These are phyloP conservation scores for Mobula birostris DNA, from an alignment of 2,113 vertebrate species.

Conservation along the genomic window DNA sequence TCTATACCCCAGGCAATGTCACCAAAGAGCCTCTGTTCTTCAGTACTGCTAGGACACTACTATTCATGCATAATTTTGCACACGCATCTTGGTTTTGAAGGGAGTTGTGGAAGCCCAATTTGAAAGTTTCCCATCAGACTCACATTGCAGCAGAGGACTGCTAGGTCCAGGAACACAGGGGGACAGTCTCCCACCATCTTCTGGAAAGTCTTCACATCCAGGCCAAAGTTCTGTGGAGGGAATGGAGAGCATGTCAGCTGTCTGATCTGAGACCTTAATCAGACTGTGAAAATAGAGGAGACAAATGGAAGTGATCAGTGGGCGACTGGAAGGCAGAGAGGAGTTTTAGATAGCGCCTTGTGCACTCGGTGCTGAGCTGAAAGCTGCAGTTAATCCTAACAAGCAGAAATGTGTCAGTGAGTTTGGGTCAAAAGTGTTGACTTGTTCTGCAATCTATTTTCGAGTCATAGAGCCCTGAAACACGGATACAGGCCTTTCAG, in stretches of 20 bases:
- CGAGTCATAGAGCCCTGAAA: too few species aligned
- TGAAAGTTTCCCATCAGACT: conserved; percentile 44
- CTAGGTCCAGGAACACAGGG: conserved; percentile 66
- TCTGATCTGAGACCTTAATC: too few species aligned
- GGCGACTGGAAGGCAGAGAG: too few species aligned
- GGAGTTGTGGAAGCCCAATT: background rate
- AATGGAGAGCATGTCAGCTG: background rate
- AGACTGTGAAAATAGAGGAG: background rate
- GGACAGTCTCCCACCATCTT: conserved; percentile 79
- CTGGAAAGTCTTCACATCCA: conserved; percentile 74
- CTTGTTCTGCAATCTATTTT: background rate
- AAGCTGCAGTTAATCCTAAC: background rate
- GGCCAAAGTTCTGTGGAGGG: conserved; percentile 73
- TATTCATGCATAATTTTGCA: background rate
- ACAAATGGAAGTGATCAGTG: too few species aligned
- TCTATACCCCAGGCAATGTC: too few species aligned
- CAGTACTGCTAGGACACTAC: too few species aligned
- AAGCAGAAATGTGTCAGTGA: background rate
- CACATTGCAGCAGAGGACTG: conserved; percentile 84
- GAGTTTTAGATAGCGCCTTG: background rate
- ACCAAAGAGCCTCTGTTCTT: too few species aligned
- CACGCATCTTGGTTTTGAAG: background rate
- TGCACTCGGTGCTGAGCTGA: background rate
- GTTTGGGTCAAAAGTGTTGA: background rate
- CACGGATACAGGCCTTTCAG: too few species aligned